These are phyloP conservation scores for Microtus montanus DNA, from an alignment of 2,113 vertebrate species.

Conservation along the genomic window DNA sequence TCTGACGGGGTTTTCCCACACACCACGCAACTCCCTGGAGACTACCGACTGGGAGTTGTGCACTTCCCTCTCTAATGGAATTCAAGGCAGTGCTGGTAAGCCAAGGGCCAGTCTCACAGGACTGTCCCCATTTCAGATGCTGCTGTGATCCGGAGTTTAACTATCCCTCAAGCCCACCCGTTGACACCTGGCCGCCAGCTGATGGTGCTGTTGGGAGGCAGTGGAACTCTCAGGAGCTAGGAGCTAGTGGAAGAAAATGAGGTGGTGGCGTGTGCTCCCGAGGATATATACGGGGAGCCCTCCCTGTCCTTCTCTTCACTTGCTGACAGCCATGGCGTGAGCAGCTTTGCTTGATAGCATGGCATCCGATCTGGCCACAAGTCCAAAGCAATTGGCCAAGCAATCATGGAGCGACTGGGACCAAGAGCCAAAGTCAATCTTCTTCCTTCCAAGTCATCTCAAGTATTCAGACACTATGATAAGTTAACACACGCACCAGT, in stretches of 20 bases:
- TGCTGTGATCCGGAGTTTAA: background rate
- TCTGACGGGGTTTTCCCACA: background rate
- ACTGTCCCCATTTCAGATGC: background rate
- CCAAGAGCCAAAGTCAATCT: background rate
- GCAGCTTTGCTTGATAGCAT: background rate
- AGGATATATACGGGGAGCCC: background rate
- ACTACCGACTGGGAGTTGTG: background rate
- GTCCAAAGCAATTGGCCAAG: background rate
- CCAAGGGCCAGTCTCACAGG: background rate
- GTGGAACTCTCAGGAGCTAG: background rate
- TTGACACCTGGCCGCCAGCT: background rate
- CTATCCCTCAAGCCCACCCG: too few species aligned
- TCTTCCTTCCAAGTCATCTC: background rate
- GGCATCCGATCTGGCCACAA: background rate
- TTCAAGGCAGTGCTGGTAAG: background rate
- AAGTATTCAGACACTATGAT: background rate
- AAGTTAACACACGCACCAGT: background rate
- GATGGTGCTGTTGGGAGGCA: background rate
- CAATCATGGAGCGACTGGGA: background rate
- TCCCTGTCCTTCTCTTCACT: background rate
- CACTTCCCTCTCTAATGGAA: background rate
- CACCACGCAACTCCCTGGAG: background rate
- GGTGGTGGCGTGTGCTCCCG: too few species aligned
- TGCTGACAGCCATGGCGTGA: background rate
- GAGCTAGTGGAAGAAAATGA: background rate